Evolutionary conservation across 2,888 invertebrate species (phyloP), one percentile per base, ranked within the genome.

Genomic region (Lepeophtheirus nordmannii): DNA sequence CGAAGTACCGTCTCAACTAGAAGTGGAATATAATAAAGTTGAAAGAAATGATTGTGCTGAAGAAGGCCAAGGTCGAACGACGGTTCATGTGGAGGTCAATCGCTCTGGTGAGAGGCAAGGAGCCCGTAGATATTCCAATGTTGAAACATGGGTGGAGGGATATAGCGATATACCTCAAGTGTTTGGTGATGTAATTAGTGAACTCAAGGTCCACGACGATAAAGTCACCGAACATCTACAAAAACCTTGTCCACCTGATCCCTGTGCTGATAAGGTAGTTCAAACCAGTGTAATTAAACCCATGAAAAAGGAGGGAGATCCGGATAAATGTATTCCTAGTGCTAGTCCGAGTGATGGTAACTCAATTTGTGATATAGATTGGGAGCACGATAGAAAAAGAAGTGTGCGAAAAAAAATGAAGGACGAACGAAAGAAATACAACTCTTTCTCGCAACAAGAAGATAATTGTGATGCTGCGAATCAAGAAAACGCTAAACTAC

Each of bases 91-190:
- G 8, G 53, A 46, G 8, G 53, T 46, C 1, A 46, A 46, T 8
- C 53, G 53, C 14, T 5, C 8, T 14, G 53, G 53, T 17, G 53
- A n/a, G 5, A 46, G 53, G 8, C n/a, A 46, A 46, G 53, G 53
- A n/a, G 53, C 53, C 17, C 53, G 53, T n/a, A 46, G 53, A 17
- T 46, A 46, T 46, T 46, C 53, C 17, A 46, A 46, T 46, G 53
- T 46, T n/a, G 17, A 46, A n/a, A 46, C 17, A n/a, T 46, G 53
- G 53, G 8, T 17, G 14, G 53, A 46, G 53, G 53, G 53, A 46
- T 46, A 46, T 17, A 46, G 17, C 17, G 53, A 46, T 17, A 14
- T 17, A 14, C 53, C 53, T 46, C 5, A 2, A 5, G 53, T 8
- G 5, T 46, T 46, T 17, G 14, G n/a, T 14, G 53, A 46, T 46